Evolutionary conservation across 1,140 invertebrate species (phyloP).

Genomic region (Drosophila ananassae): DNA sequence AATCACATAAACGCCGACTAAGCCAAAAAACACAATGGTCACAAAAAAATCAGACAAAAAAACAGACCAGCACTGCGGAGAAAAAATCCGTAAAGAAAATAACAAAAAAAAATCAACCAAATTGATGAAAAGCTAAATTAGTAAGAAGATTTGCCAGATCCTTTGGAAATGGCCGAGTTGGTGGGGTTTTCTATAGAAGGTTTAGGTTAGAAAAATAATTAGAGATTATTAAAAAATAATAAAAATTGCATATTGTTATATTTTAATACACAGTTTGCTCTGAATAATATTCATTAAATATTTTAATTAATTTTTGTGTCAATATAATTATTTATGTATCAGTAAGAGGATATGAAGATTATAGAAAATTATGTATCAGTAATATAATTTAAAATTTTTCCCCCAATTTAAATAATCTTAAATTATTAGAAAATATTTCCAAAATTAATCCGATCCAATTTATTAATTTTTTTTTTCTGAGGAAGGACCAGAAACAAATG

Average conservation of each 20-base stretch:
- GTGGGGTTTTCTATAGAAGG: not conserved
- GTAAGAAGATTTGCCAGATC: constrained; percentile 28
- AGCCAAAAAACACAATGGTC: constrained; percentile 57
- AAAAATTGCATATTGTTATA: too few species aligned
- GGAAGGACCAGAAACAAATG: not conserved
- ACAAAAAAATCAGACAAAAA: constrained; percentile 16
- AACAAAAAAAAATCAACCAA: constrained; percentile 10
- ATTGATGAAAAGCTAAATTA: constrained; percentile 29
- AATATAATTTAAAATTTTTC: too few species aligned
- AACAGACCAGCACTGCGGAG: constrained; percentile 12
- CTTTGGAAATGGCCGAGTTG: not conserved
- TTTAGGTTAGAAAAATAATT: not conserved
- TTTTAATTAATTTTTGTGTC: too few species aligned
- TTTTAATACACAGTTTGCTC: too few species aligned
- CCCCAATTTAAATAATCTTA: not conserved
- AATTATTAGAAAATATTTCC: not conserved
- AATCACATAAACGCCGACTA: constrained; percentile 80
- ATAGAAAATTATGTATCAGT: too few species aligned
- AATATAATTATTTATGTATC: too few species aligned
- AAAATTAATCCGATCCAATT: not conserved
- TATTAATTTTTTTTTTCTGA: not conserved
- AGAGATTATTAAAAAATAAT: not conserved
- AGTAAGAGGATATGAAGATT: too few species aligned
- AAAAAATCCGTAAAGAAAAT: constrained; percentile 19
- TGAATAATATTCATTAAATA: too few species aligned